phyloP scores from a whole-genome alignment of 2,113 vertebrate genomes.

The Delphinapterus leucas region DNA sequence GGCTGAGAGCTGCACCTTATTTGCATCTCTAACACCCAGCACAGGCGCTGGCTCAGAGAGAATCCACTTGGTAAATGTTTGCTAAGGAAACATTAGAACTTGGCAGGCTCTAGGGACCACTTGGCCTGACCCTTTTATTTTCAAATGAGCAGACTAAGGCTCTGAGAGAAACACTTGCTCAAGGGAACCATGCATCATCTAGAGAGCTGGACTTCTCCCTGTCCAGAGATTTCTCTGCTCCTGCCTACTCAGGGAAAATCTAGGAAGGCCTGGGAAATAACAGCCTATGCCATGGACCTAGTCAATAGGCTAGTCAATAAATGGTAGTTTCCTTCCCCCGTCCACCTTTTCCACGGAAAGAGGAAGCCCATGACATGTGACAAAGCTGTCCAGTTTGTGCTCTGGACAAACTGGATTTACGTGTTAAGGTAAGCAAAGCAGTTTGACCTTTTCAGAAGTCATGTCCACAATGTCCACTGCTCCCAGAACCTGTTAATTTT shows the following conservation, averaged over 20 bases:
- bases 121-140: constrained; percentile 11
- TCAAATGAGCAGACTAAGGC: background rate
- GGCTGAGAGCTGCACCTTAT: background rate
- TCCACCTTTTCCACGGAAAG: background rate
- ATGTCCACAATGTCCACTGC: background rate
- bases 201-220: background rate
- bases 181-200: background rate
- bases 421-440: background rate
- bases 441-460: background rate
- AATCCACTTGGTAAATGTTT: background rate
- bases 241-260: background rate
- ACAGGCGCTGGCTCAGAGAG: background rate
- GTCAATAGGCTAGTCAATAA: background rate
- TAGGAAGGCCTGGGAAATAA: background rate
- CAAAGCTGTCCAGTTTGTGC: background rate
- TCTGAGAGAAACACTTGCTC: background rate
- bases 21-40: background rate
- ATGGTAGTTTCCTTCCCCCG: background rate
- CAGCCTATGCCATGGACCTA: background rate
- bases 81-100: background rate
- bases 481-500: background rate
- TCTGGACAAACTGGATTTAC: background rate
- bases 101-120: background rate
- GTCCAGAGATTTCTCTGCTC: background rate
- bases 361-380: background rate